Conservation (phyloP, 2,113 vertebrate species). For the Rhinolophus sinicus region DNA sequence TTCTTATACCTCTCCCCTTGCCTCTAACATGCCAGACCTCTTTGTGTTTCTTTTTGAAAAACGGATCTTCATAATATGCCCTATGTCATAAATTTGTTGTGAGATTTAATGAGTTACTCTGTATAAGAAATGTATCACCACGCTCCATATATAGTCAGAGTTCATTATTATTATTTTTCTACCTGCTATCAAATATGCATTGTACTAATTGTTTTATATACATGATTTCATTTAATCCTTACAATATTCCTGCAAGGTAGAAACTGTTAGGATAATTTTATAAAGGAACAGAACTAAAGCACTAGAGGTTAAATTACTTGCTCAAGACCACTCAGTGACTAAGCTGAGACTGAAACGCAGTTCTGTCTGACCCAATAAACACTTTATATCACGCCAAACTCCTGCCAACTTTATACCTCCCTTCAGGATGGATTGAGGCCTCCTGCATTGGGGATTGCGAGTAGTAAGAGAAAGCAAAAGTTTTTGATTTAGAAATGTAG, state of each 20-base stretch:
- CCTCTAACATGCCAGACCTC: background rate
- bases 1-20: background rate
- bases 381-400: rapidly evolving
- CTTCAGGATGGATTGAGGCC: background rate
- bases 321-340: background rate
- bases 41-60: background rate
- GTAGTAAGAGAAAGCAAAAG: background rate
- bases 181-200: background rate
- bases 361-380: background rate
- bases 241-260: background rate
- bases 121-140: background rate
- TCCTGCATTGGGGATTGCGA: no score
- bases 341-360: background rate
- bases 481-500: background rate
- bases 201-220: background rate
- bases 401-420: background rate
- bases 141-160: background rate
- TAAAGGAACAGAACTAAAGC: background rate
- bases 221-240: background rate
- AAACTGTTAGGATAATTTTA: background rate
- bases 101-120: background rate
- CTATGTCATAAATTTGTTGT: background rate
- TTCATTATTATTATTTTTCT: background rate
- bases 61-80: background rate
- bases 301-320: background rate